Percentiles rank a stretch among this genome's conserved stretches.
These are phyloP conservation scores for Craniophora ligustri DNA, from an alignment of 2,888 invertebrate genomes.

Conservation along the genomic window DNA sequence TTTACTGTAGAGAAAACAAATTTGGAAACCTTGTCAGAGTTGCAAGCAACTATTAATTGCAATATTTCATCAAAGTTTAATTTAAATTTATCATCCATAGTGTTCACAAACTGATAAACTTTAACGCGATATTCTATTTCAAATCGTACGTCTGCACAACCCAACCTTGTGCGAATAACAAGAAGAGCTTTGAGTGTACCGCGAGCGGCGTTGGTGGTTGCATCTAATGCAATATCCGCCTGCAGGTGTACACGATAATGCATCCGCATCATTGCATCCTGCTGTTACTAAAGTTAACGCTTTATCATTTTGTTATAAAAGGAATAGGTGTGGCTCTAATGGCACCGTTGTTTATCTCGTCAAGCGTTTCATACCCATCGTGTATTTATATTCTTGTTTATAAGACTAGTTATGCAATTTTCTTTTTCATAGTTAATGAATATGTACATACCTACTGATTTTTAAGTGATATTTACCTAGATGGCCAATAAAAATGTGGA, in stretches of 20 bases:
- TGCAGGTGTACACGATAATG: slow-evolving; percentile 76
- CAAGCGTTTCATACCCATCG: slow-evolving; percentile 26
- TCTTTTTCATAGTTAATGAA: too few relatives aligned
- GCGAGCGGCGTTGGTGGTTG: slow-evolving; percentile 67
- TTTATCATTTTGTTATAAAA: slow-evolving; percentile 47
- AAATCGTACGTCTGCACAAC: slow-evolving; percentile 58
- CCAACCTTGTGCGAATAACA: slow-evolving; percentile 58
- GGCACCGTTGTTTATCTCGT: slow-evolving; percentile 18
- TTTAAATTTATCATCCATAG: too few relatives aligned
- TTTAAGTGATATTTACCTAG: too few relatives aligned
- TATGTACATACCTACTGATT: too few relatives aligned
- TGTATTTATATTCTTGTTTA: not conserved
- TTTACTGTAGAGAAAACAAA: too few relatives aligned
- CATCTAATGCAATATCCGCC: slow-evolving; percentile 84
- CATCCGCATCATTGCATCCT: slow-evolving; percentile 68
- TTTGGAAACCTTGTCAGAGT: too few relatives aligned
- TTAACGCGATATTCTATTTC: not conserved
- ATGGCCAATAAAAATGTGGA: too few relatives aligned
- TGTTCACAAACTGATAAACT: not conserved
- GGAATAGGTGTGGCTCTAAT: slow-evolving; percentile 37
- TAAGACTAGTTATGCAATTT: not conserved
- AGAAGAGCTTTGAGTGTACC: slow-evolving; percentile 66
- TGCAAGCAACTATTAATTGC: not conserved
- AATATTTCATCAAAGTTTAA: too few relatives aligned
- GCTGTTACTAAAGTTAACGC: slow-evolving; percentile 42